Conservation (phyloP, 2,113 vertebrate genomes). For the Bombycilla garrulus region DNA sequence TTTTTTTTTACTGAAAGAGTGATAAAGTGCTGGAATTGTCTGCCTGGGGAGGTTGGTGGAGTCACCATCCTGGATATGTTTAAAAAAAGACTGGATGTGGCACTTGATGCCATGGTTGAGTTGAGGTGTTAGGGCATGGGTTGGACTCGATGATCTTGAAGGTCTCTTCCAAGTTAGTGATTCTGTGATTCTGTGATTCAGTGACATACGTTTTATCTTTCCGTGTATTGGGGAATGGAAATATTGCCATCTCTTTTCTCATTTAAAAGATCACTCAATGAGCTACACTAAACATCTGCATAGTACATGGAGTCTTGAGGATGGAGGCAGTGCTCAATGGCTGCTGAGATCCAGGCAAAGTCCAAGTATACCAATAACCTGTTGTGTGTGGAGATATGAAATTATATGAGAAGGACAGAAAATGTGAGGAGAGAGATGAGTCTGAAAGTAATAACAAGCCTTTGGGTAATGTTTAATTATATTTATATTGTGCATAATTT, state of each 20-base stretch:
- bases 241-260: not conserved
- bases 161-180: not conserved
- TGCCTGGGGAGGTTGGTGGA: not conserved
- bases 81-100: not conserved
- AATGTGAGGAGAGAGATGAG: not conserved
- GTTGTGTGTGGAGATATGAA: not conserved
- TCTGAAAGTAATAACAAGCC: not conserved
- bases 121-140: too few species aligned
- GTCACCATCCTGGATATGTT: too few species aligned
- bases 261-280: not conserved
- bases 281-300: not conserved
- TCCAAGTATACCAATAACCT: not conserved
- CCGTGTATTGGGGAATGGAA: not conserved
- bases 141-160: not conserved
- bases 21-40: not conserved
- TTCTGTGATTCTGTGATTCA: not conserved
- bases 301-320: not conserved
- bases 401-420: not conserved
- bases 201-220: not conserved
- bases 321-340: not conserved
- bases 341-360: not conserved
- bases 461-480: constrained; percentile 30
- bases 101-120: not conserved
- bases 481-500: constrained; percentile 16
- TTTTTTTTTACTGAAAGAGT: not conserved